Percentiles rank a stretch among this genome's conserved stretches.
Evolutionary conservation across 1,140 invertebrate genomes (phyloP).

Genomic region (Drosophila navojoa): DNA sequence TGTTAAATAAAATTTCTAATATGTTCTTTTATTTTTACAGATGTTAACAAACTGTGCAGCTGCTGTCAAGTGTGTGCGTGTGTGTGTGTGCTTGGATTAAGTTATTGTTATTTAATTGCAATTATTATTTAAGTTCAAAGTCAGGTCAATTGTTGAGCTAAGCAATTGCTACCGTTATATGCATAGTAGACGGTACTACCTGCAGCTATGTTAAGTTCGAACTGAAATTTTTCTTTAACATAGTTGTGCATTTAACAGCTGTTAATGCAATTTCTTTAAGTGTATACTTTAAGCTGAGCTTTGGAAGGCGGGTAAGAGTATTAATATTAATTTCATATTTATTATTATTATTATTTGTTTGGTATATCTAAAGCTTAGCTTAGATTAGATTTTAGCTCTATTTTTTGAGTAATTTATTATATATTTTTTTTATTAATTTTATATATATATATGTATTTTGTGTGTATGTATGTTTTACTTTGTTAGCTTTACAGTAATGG

Average conservation of each 20-base stretch:
- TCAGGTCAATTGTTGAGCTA: slow-evolving; percentile 75
- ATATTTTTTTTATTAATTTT: slow-evolving; percentile 4
- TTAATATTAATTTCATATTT: not conserved
- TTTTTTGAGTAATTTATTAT: slow-evolving; percentile 5
- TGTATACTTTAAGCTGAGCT: slow-evolving; percentile 1
- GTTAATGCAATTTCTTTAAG: slow-evolving; percentile 20
- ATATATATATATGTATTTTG: slow-evolving; percentile 1
- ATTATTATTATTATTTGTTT: slow-evolving; percentile 1
- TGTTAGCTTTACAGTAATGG: slow-evolving; percentile 32
- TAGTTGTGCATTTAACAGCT: no score
- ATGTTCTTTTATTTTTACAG: slow-evolving; percentile 49
- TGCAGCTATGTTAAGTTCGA: slow-evolving; percentile 65
- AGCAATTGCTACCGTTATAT: slow-evolving; percentile 81
- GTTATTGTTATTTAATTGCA: slow-evolving; percentile 5
- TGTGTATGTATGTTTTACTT: slow-evolving; percentile 4
- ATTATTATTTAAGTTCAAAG: slow-evolving; percentile 35
- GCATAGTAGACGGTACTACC: slow-evolving; percentile 84
- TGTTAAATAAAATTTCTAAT: slow-evolving; percentile 17
- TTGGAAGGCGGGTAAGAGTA: slow-evolving; percentile 25
- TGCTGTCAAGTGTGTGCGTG: not conserved
- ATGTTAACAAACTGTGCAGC: not conserved
- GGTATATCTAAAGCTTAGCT: slow-evolving; percentile 16
- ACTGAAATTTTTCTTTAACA: not conserved
- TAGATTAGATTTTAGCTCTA: slow-evolving; percentile 6
- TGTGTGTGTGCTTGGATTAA: not conserved